Conservation (phyloP, 1,140 invertebrate species). For the Acromyrmex echinatior region DNA sequence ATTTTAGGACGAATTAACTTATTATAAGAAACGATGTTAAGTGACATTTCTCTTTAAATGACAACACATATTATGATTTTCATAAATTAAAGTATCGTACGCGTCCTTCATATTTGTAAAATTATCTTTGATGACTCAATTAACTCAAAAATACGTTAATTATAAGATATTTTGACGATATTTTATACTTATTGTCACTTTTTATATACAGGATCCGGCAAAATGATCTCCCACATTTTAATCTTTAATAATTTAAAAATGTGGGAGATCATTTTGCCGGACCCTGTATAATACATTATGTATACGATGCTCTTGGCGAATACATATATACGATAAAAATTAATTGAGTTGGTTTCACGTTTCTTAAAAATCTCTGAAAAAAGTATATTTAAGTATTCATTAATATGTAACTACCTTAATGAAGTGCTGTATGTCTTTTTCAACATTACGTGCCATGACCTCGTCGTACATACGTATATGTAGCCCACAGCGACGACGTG, state of each 20-base stretch:
- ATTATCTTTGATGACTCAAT: background rate
- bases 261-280: too few species aligned
- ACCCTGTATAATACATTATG: background rate
- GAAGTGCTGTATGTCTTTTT: conserved; percentile 35
- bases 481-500: background rate
- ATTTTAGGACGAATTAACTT: conserved; percentile 3
- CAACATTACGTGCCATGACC: conserved; percentile 7
- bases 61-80: background rate
- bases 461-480: background rate
- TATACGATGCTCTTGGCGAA: background rate
- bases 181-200: background rate
- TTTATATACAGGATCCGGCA: background rate
- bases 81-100: background rate
- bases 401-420: background rate
- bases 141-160: conserved; percentile 1
- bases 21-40: background rate
- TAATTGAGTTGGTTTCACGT: background rate
- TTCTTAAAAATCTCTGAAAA: conserved; percentile 1
- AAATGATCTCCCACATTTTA: too few species aligned
- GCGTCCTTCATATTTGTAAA: background rate
- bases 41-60: background rate
- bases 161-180: background rate
- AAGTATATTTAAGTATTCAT: background rate
- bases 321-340: background rate
- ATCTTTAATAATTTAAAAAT: too few species aligned